A percentile compares a stretch with the other conserved stretches of the same genome.
These are phyloP conservation scores for Chaitophorus viminalis DNA, from an alignment of 2,888 invertebrate species.

Conservation along the genomic window DNA sequence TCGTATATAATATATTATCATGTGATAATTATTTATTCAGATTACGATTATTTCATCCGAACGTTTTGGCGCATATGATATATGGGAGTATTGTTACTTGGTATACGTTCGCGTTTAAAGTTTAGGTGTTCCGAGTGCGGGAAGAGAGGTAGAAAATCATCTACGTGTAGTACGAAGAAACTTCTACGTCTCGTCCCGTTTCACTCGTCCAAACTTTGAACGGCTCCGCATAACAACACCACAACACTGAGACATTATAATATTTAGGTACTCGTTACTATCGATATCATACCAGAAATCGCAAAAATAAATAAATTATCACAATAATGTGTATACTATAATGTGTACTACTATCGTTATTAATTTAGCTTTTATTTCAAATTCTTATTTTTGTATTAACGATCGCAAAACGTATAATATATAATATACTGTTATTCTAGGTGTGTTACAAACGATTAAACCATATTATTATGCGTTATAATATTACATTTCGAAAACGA, in stretches of 20 bases:
- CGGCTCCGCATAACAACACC: not conserved
- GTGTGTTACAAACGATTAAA: too few relatives aligned
- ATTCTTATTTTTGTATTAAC: too few relatives aligned
- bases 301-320: too few relatives aligned
- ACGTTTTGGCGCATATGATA: not conserved
- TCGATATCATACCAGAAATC: not conserved
- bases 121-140: not conserved
- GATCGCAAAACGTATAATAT: not conserved
- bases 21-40: not conserved
- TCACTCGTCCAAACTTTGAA: slow-evolving; percentile 3
- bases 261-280: not conserved
- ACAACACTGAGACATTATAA: not conserved
- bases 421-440: too few relatives aligned
- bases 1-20: not conserved
- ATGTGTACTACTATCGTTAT: too few relatives aligned
- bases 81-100: not conserved
- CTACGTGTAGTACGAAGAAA: not conserved
- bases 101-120: slow-evolving; percentile 2
- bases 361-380: not conserved
- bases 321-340: too few relatives aligned
- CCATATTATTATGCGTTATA: too few relatives aligned
- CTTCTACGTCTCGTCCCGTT: not conserved
- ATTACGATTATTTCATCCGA: not conserved
- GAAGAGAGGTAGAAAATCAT: not conserved
- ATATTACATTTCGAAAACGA: too few relatives aligned